Evolutionary conservation across 2,888 invertebrate species (phyloP), one percentile per base, ranked within the genome.

Genomic region (Acrobasis consociella): DNA sequence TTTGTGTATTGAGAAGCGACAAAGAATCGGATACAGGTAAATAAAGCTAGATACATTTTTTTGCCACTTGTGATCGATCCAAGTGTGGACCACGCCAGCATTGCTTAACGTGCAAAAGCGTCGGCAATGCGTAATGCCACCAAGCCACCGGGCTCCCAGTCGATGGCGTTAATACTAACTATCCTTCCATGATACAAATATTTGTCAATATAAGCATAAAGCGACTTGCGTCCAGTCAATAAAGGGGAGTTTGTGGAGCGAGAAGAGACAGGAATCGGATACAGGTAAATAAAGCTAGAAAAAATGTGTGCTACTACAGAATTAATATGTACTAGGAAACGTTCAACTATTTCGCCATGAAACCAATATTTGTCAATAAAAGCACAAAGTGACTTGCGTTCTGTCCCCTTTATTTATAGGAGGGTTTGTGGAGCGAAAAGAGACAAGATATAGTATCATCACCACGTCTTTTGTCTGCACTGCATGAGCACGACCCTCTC

Each of bases 21-120:
- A 89, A 89, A 88, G 87, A 87, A 85, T 86, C 85, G 77, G 82
- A 87, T 85, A 87, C 89, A 90, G 90, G 91, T 89, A 89, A 86
- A 85, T 85, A 86, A 86, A 80, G 83, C 82, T 83, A 83, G 80
- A 79, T n/a, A n/a, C n/a, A n/a, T n/a, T n/a, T n/a, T n/a, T n/a
- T n/a, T n/a, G n/a, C n/a, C n/a, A n/a, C n/a, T n/a, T n/a, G n/a
- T n/a, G n/a, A n/a, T n/a, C n/a, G 73, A 74, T 22, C 22, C n/a
- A n/a, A n/a, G n/a, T n/a, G n/a, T n/a, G n/a, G n/a, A n/a, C n/a
- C n/a, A n/a, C n/a, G n/a, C n/a, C n/a, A n/a, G n/a, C n/a, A n/a
- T n/a, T n/a, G n/a, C n/a, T n/a, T n/a, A n/a, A n/a, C n/a, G n/a
- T n/a, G 73, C 74, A 75, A 76, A 77, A 83, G 1, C 22, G n/a